Percentiles rank a stretch among this genome's conserved stretches.
These are phyloP conservation scores for Petrophora chlorosata DNA, from an alignment of 2,888 invertebrate species.

Conservation along the genomic window DNA sequence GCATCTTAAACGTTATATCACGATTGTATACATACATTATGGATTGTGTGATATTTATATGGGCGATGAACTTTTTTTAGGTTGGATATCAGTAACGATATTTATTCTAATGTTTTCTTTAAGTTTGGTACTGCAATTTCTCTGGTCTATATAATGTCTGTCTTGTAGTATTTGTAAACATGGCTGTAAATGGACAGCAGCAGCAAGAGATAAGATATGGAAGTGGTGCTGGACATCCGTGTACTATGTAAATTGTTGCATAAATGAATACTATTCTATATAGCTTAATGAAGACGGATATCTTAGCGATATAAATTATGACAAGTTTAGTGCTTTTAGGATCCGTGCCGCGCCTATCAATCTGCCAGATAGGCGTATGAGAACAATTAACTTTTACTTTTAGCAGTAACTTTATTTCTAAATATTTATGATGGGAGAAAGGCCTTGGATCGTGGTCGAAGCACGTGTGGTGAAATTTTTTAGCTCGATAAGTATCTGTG, in stretches of 20 bases:
- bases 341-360: conserved; percentile 33
- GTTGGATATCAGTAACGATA: too few species aligned
- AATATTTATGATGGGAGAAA: conserved; percentile 57
- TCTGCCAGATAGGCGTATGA: conserved; percentile 47
- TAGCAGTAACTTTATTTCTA: conserved; percentile 44
- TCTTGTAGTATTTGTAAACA: conserved; percentile 8
- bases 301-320: conserved; percentile 23
- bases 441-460: conserved; percentile 50
- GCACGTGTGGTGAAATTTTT: conserved; percentile 53
- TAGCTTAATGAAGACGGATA: conserved; percentile 18
- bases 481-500: conserved; percentile 39
- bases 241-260: conserved; percentile 24
- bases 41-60: background rate
- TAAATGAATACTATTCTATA: conserved; percentile 20
- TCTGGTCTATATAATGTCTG: too few species aligned
- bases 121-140: too few species aligned
- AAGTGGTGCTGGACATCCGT: conserved; percentile 17
- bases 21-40: too few species aligned
- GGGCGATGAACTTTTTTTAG: too few species aligned
- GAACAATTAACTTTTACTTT: conserved; percentile 72
- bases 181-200: conserved; percentile 15
- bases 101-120: too few species aligned
- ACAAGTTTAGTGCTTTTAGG: conserved; percentile 24
- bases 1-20: background rate
- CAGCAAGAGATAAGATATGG: conserved; percentile 16